Percentiles rank a stretch among this genome's conserved stretches.
These are phyloP conservation scores for Nemotelus nigrinus DNA, from an alignment of 2,888 invertebrate species.

Conservation along the genomic window DNA sequence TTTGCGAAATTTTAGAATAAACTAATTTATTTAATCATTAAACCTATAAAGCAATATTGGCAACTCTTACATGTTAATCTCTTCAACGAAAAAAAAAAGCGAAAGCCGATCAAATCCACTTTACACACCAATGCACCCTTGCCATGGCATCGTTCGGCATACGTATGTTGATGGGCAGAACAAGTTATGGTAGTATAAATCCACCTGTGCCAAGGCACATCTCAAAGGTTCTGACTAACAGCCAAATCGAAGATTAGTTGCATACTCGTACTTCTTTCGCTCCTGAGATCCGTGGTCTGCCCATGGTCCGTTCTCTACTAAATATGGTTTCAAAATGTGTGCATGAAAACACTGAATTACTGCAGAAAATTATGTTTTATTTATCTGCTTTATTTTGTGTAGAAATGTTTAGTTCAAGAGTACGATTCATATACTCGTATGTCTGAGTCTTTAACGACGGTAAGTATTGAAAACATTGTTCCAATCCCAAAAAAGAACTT, in stretches of 20 bases:
- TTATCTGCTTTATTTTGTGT: too few relatives aligned
- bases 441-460: too few relatives aligned
- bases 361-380: too few relatives aligned
- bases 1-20: background rate
- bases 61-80: background rate
- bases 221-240: constrained; percentile 9
- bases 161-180: constrained; percentile 32
- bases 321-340: constrained; percentile 8
- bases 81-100: background rate
- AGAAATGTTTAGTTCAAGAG: too few relatives aligned
- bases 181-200: constrained; percentile 47
- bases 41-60: background rate
- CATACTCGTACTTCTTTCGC: background rate
- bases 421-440: too few relatives aligned
- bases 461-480: too few relatives aligned
- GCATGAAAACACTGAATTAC: background rate
- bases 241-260: constrained; percentile 29
- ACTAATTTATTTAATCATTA: background rate
- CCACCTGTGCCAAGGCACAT: constrained; percentile 41
- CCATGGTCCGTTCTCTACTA: constrained; percentile 17
- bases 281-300: too few relatives aligned
- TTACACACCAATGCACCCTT: background rate
- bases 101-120: constrained; percentile 13
- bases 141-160: constrained; percentile 1
- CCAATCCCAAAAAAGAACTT: too few relatives aligned